Evolutionary conservation across 2,797 vertebrate species (phyloP).

Genomic region (Linurgus olivaceus): DNA sequence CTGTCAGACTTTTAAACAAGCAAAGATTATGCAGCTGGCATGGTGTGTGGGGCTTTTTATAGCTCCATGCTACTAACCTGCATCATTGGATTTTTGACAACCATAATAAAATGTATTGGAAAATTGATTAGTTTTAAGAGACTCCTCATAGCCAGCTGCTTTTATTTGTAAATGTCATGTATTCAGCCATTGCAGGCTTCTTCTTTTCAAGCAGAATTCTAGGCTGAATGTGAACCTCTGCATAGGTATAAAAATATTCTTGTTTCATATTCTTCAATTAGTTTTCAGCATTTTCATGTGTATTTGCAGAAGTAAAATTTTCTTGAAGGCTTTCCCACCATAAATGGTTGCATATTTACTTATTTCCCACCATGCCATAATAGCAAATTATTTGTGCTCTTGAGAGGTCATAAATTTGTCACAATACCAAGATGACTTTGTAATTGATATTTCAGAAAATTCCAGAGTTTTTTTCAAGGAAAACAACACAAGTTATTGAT

Average conservation of each 20-base stretch:
- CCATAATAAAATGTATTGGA: constrained; percentile 71
- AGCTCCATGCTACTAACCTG: constrained; percentile 60
- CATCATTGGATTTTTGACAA: constrained; percentile 66
- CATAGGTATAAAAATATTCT: constrained; percentile 33
- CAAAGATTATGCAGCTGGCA: neutral
- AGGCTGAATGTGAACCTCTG: constrained; percentile 34
- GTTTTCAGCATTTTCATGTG: neutral
- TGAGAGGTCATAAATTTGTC: constrained; percentile 33
- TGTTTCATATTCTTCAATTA: constrained; percentile 42
- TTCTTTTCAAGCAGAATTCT: constrained; percentile 35
- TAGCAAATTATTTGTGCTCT: constrained; percentile 43
- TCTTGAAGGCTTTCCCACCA: constrained; percentile 20
- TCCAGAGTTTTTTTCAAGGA: neutral
- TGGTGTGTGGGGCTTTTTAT: neutral
- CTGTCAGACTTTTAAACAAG: constrained; percentile 45
- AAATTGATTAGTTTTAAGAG: constrained; percentile 71
- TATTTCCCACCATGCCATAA: constrained; percentile 15
- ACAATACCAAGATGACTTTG: constrained; percentile 9
- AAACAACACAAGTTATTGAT: constrained; percentile 32
- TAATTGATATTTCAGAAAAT: constrained; percentile 66
- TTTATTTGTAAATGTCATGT: constrained; percentile 75
- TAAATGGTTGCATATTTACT: constrained; percentile 34
- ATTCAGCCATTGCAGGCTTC: constrained; percentile 37
- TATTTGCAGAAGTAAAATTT: constrained; percentile 7
- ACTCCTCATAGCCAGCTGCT: constrained; percentile 65